phyloP scores from a whole-genome alignment of 2,888 invertebrate species.

The Eurytoma californica region DNA sequence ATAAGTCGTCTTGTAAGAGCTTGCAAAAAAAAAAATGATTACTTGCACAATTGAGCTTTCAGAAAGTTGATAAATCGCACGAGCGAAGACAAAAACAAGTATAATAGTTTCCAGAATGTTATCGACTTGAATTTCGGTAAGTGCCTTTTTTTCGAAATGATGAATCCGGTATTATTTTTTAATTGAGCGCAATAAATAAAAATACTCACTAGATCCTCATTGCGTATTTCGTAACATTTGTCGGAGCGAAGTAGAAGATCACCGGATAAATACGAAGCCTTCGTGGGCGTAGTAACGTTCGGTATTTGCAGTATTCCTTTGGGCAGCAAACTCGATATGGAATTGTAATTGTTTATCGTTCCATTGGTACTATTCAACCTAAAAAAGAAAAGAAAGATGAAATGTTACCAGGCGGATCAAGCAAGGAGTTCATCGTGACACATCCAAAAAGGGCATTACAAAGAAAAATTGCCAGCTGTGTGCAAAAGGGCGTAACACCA shows the following conservation, averaged over 20 bases:
- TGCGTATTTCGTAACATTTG: slow-evolving; percentile 62
- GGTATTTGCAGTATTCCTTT: slow-evolving; percentile 10
- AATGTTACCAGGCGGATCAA: neutral
- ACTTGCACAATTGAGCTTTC: no score
- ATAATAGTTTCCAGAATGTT: no score
- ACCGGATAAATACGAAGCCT: neutral
- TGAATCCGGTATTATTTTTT: no score
- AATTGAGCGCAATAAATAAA: slow-evolving; percentile 1
- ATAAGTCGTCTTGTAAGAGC: slow-evolving; percentile 24
- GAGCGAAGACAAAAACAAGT: no score
- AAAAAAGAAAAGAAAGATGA: neutral
- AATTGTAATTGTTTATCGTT: slow-evolving; percentile 33
- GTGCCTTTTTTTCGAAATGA: no score
- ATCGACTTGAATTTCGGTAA: no score
- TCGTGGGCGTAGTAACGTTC: neutral
- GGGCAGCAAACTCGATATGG: slow-evolving; percentile 25
- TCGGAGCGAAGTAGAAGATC: slow-evolving; percentile 56
- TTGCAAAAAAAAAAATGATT: neutral
- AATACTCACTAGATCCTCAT: slow-evolving; percentile 62
- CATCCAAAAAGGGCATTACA: no score
- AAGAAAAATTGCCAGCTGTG: no score
- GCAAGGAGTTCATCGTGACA: no score
- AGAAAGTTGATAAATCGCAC: no score
- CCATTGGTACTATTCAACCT: slow-evolving; percentile 21
- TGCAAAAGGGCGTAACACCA: no score